phyloP scores from a whole-genome alignment of 2,888 invertebrate species.

The Hemithea aestivaria region DNA sequence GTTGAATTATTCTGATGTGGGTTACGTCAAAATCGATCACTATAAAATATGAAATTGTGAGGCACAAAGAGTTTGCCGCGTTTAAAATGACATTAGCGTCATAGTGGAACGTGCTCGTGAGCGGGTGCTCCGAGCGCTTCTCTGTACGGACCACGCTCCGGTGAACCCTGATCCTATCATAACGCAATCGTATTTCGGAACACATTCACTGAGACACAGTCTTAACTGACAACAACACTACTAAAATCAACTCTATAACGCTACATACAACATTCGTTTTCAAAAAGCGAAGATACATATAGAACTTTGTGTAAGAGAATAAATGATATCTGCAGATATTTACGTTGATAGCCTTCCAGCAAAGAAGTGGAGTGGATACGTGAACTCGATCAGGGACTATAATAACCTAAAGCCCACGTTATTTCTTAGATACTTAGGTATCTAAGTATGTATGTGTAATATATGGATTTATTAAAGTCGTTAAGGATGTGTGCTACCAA shows the following conservation, averaged over 20 bases:
- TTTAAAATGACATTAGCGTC: constrained; percentile 65
- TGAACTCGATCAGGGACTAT: constrained; percentile 68
- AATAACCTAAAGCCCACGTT: constrained; percentile 61
- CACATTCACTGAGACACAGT: constrained; percentile 41
- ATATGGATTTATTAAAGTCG: too few relatives aligned
- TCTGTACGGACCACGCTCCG: constrained; percentile 57
- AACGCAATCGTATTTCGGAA: constrained; percentile 71
- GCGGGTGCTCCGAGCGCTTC: constrained; percentile 44
- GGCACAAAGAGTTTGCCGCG: constrained; percentile 46
- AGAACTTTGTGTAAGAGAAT: constrained; percentile 39
- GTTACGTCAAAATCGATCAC: constrained; percentile 34
- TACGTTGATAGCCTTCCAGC: constrained; percentile 72
- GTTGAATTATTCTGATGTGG: constrained; percentile 24
- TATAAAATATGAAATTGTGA: constrained; percentile 35
- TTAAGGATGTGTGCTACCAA: too few relatives aligned
- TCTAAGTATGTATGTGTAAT: constrained; percentile 3
- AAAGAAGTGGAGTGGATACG: constrained; percentile 71
- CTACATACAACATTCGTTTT: constrained; percentile 14
- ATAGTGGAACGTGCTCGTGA: constrained; percentile 52
- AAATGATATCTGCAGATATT: constrained; percentile 67
- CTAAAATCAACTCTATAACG: constrained; percentile 42
- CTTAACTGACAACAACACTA: constrained; percentile 20
- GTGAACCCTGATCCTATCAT: constrained; percentile 76
- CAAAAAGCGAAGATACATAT: constrained; percentile 20
- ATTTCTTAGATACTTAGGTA: constrained; percentile 49